These are phyloP conservation scores for Scelioninae gen. 1 DNA, from an alignment of 2,888 invertebrate species.

Conservation along the genomic window DNA sequence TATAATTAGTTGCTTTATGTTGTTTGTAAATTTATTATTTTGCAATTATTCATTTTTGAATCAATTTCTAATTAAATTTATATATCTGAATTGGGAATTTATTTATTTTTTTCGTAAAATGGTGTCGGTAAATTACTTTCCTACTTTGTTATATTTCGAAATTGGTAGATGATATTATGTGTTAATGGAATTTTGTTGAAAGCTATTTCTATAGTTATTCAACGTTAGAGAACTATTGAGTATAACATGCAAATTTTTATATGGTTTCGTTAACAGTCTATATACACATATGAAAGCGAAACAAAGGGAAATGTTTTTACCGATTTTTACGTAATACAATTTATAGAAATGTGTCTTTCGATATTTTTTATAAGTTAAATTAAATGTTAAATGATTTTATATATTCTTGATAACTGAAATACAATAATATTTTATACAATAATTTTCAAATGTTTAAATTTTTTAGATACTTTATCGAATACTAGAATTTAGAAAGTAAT, in stretches of 20 bases:
- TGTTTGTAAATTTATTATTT: not conserved
- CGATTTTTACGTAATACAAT: too few relatives aligned
- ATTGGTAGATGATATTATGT: constrained; percentile 27
- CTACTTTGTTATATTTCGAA: constrained; percentile 16
- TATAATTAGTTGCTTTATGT: not conserved
- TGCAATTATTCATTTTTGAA: not conserved
- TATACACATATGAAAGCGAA: constrained; percentile 4
- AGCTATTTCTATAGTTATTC: constrained; percentile 45
- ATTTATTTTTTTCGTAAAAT: not conserved
- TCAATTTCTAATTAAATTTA: not conserved
- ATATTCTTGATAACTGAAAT: too few relatives aligned
- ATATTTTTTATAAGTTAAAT: too few relatives aligned
- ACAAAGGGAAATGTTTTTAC: constrained; percentile 10
- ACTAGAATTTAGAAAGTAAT: too few relatives aligned
- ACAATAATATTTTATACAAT: too few relatives aligned
- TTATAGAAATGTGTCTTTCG: too few relatives aligned
- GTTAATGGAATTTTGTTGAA: constrained; percentile 37
- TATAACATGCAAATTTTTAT: constrained; percentile 23
- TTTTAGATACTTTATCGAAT: too few relatives aligned
- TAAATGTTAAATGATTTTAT: too few relatives aligned
- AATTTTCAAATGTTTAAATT: too few relatives aligned
- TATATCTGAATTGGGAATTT: not conserved
- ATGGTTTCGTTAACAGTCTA: constrained; percentile 5
- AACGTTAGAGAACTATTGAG: constrained; percentile 26
- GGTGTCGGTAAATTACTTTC: constrained; percentile 27